Percentiles rank a stretch among this genome's conserved stretches.
These are phyloP conservation scores for Drosophila melanosoma DNA, from an alignment of 2,888 invertebrate genomes.

Conservation along the genomic window DNA sequence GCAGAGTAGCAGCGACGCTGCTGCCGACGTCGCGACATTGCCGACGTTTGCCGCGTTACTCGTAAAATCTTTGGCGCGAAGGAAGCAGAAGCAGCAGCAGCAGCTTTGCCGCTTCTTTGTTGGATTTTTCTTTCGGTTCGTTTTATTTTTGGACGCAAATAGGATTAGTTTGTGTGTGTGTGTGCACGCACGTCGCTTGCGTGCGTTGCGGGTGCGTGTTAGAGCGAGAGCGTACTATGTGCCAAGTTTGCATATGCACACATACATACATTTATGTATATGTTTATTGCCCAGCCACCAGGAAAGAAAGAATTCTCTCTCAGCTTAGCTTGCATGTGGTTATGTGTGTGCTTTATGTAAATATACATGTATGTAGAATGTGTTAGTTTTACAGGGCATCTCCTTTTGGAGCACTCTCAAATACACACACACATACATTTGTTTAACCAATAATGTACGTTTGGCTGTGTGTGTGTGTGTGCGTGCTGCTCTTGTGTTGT, in stretches of 20 bases:
- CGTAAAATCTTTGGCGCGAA: conserved; percentile 64
- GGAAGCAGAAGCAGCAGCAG: conserved; percentile 62
- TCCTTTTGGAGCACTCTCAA: conserved; percentile 10
- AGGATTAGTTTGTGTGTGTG: conserved; percentile 64
- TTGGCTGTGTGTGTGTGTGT: conserved; percentile 14
- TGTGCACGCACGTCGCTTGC: conserved; percentile 57
- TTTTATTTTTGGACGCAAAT: conserved; percentile 76
- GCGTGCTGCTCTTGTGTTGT: conserved; percentile 20
- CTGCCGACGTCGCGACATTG: conserved; percentile 29
- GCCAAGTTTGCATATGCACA: conserved; percentile 16
- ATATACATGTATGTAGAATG: not conserved
- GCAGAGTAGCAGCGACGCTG: conserved; percentile 45
- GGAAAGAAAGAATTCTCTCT: conserved; percentile 29
- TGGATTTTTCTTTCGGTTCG: conserved; percentile 68
- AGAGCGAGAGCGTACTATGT: conserved; percentile 52
- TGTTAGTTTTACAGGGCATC: conserved; percentile 29
- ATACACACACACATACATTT: not conserved
- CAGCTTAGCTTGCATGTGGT: conserved; percentile 8
- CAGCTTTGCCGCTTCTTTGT: conserved; percentile 68
- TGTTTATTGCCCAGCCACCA: conserved; percentile 48
- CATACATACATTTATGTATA: not conserved
- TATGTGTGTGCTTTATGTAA: conserved; percentile 3
- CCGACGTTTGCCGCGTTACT: conserved; percentile 21
- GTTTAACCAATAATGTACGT: not conserved
- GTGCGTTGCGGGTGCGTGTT: conserved; percentile 48